Percentiles rank a stretch among this genome's conserved stretches.
Evolutionary conservation across 2,797 vertebrate genomes (phyloP).

Genomic region (Rousettus madagascariensis): DNA sequence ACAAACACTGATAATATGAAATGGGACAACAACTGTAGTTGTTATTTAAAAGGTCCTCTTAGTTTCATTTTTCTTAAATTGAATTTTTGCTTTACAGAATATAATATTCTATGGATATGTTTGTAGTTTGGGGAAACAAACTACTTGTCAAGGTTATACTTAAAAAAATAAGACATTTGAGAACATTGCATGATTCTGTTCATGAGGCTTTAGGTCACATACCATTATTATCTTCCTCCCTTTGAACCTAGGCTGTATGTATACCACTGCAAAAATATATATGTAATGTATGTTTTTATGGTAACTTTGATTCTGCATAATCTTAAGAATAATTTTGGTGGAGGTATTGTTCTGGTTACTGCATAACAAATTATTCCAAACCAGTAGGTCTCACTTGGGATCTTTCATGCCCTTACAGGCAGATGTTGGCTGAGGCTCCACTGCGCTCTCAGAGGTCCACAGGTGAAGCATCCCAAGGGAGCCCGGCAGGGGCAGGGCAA

Average conservation of each 20-base stretch:
- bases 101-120: background rate
- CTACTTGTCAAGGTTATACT: background rate
- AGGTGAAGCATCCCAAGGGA: background rate
- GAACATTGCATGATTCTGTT: background rate
- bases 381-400: background rate
- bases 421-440: background rate
- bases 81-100: background rate
- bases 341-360: background rate
- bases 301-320: conserved; percentile 16
- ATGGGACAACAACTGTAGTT: background rate
- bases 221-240: background rate
- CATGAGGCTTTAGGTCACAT: background rate
- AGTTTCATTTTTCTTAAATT: conserved; percentile 35
- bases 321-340: conserved; percentile 14
- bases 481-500: background rate
- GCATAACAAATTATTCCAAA: background rate
- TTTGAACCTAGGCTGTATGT: background rate
- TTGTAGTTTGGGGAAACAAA: background rate
- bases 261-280: background rate
- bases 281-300: background rate
- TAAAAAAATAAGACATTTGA: background rate
- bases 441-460: background rate
- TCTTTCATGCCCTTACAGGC: background rate
- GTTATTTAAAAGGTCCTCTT: background rate
- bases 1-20: conserved; percentile 35